Base-by-base conservation (phyloP, 2,797 vertebrate genomes). In the Ceryle rudis region DNA sequence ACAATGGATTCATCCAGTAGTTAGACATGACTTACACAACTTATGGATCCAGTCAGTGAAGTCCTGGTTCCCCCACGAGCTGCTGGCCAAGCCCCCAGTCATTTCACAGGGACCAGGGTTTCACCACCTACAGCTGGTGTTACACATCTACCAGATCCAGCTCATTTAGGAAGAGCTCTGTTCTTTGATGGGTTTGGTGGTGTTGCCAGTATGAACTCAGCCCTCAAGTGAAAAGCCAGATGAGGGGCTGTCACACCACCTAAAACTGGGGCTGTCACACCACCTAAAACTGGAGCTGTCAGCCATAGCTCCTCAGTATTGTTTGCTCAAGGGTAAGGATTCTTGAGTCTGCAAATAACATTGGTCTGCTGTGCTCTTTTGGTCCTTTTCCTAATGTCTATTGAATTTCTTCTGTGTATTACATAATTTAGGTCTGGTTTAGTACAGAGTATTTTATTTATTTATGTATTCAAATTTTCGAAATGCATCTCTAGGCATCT, bases 391-490 rank as follows among this genome's bases (percentile, higher is more conserved):
- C 49, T 92, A 82, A 89, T 67, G 41, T n/a, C 79, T 89, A 28
- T 74, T 67, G 67, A 92, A 92, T 90, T 1, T 10, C n/a, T 89
- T 80, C 74, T 73, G 26, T 1, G 0, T 44, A 31, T 81, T 93
- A 61, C 83, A 89, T 95, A 92, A 95, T 94, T 97, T 81, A 97
- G 84, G 33, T 39, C 57, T 71, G 89, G 60, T 65, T 92, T 92
- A 92, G 84, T 69, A 85, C 64, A 91, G 33, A 92, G 61, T 74
- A 74, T 94, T 96, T 97, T 93, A 96, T 87, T 96, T 97, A 97
- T 96, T 97, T 90, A 96, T 94, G 88, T 22, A 96, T 95, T 97
- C 91, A 88, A 81, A 93, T 81, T 86, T 94, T 94, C 73, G 26
- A 96, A 96, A 95, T 89, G 88, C 70, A 70, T 94, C 86, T 94